phyloP scores from a whole-genome alignment of 2,113 vertebrate species.

The Scartelaos histophorus region DNA sequence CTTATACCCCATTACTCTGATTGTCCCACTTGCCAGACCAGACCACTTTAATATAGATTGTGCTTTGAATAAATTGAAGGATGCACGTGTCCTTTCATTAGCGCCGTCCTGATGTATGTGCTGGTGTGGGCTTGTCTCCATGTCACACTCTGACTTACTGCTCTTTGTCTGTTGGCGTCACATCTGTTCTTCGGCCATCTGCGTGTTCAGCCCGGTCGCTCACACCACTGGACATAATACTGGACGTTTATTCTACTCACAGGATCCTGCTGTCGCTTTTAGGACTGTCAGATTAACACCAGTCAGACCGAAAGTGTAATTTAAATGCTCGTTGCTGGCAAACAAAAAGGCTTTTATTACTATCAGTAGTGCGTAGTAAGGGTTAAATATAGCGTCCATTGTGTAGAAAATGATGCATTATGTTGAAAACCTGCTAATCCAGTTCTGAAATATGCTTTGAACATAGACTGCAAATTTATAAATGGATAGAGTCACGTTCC shows the following conservation, averaged over 20 bases:
- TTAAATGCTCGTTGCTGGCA: background rate
- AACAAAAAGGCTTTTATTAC: too few species aligned
- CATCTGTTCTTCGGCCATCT: conserved; percentile 52
- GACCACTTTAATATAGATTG: background rate
- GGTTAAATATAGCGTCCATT: too few species aligned
- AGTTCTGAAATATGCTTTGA: too few species aligned
- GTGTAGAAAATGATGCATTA: too few species aligned
- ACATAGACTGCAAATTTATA: too few species aligned
- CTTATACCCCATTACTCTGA: background rate
- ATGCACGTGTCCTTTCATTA: background rate
- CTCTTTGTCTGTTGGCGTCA: conserved; percentile 39
- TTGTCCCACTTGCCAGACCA: background rate
- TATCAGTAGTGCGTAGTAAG: too few species aligned
- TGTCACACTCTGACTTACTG: conserved; percentile 16
- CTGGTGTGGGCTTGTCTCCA: conserved; percentile 2
- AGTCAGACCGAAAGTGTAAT: background rate
- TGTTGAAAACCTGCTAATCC: too few species aligned
- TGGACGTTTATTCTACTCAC: conserved; percentile 18
- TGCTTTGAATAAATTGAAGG: background rate
- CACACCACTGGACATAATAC: conserved; percentile 40
- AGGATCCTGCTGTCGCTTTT: conserved; percentile 45
- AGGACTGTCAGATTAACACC: conserved; percentile 3
- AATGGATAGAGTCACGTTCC: too few species aligned
- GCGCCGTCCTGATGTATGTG: background rate
- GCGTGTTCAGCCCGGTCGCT: conserved; percentile 53